A percentile compares a stretch with the other conserved stretches of the same genome.
phyloP scores from a whole-genome alignment of 2,888 invertebrate species.

The Drosophila phalerata region DNA sequence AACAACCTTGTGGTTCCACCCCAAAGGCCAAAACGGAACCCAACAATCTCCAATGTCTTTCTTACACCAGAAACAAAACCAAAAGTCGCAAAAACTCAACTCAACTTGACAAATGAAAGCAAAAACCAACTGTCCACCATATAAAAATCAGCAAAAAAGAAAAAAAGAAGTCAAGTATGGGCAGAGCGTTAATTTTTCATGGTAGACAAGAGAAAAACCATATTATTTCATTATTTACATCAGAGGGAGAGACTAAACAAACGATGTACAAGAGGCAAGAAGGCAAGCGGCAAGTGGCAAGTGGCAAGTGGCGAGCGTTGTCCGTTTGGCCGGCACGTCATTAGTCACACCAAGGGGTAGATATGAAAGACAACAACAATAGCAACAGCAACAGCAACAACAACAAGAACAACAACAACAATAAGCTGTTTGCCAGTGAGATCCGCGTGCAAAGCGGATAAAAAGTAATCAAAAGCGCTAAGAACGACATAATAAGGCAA shows the following conservation, averaged over 20 bases:
- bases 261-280: constrained; percentile 10
- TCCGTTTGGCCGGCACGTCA: constrained; percentile 69
- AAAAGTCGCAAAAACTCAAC: constrained; percentile 26
- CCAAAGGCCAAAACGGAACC: constrained; percentile 27
- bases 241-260: constrained; percentile 2
- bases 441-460: constrained; percentile 76
- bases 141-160: constrained; percentile 38
- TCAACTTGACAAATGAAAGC: constrained; percentile 76
- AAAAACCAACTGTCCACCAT: constrained; percentile 68
- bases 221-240: constrained; percentile 82
- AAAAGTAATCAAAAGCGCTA: constrained; percentile 80
- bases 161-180: constrained; percentile 46
- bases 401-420: constrained; percentile 18
- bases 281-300: constrained; percentile 11
- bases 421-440: constrained; percentile 51
- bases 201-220: constrained; percentile 73
- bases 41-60: constrained; percentile 37
- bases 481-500: constrained; percentile 80
- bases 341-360: constrained; percentile 75
- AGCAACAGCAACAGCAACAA: constrained; percentile 8
- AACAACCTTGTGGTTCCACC: constrained; percentile 37
- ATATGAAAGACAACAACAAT: constrained; percentile 41
- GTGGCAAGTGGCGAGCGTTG: constrained; percentile 41
- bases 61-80: constrained; percentile 29
- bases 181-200: constrained; percentile 77